These are phyloP conservation scores for Steatocranus sp. DNA, from an alignment of 2,797 vertebrate genomes.

Conservation along the genomic window DNA sequence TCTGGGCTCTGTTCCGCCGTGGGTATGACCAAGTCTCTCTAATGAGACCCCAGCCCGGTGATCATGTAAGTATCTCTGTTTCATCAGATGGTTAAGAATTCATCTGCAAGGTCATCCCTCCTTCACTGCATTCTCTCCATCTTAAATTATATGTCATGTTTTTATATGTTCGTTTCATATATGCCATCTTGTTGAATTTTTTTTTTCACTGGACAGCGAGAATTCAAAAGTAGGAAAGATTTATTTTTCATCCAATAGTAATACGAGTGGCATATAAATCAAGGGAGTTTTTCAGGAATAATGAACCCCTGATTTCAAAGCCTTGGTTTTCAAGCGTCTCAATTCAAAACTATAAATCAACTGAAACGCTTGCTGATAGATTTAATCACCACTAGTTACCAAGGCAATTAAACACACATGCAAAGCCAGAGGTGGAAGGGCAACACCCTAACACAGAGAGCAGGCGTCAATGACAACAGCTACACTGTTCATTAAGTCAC, in stretches of 20 bases:
- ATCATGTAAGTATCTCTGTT: slow-evolving; percentile 78
- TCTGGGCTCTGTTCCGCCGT: slow-evolving; percentile 84
- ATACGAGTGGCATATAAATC: background rate
- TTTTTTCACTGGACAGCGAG: background rate
- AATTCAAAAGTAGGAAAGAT: background rate
- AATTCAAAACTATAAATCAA: background rate
- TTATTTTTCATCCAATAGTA: background rate
- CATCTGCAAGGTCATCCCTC: background rate
- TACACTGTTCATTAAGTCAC: background rate
- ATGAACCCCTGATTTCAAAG: background rate
- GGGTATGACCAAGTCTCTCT: slow-evolving; percentile 87
- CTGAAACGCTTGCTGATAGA: background rate
- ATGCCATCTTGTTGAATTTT: background rate
- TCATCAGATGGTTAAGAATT: background rate
- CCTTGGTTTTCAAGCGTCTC: background rate
- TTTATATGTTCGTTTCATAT: background rate
- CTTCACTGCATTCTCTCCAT: background rate
- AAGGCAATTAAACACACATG: background rate
- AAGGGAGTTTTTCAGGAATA: background rate
- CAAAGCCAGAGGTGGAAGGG: background rate
- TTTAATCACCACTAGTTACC: background rate
- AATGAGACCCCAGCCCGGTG: slow-evolving; percentile 86
- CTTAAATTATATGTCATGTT: background rate
- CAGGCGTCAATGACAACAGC: background rate
- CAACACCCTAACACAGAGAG: background rate